These are phyloP conservation scores for Temnothorax ravouxi DNA, from an alignment of 2,888 invertebrate species.

Conservation along the genomic window DNA sequence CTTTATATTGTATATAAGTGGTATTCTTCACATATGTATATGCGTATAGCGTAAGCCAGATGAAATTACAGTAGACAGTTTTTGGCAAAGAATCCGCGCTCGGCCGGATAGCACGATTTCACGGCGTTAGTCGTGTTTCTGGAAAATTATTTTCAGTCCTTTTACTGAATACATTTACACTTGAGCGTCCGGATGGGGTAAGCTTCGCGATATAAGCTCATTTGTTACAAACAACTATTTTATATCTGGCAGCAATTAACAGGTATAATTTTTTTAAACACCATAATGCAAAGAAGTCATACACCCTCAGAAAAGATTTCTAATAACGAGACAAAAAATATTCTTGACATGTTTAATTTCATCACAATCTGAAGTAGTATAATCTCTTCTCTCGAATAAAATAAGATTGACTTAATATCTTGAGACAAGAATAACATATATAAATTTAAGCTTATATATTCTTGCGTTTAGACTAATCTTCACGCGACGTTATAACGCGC, in stretches of 20 bases:
- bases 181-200: background rate
- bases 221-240: constrained; percentile 3
- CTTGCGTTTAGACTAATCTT: too few species aligned
- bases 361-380: too few species aligned
- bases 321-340: too few species aligned
- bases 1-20: background rate
- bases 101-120: constrained; percentile 40
- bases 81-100: constrained; percentile 49
- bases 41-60: constrained; percentile 46
- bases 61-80: constrained; percentile 47
- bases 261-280: background rate
- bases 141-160: constrained; percentile 10
- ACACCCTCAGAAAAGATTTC: too few species aligned
- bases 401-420: too few species aligned
- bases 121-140: constrained; percentile 50
- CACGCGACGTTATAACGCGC: too few species aligned
- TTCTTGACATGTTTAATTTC: too few species aligned
- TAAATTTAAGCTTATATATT: too few species aligned
- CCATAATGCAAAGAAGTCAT: background rate
- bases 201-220: background rate
- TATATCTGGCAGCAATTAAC: background rate
- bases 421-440: too few species aligned
- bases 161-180: background rate
- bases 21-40: constrained; percentile 20
- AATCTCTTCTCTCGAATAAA: too few species aligned